These are phyloP conservation scores for Caretta caretta DNA, from an alignment of 2,113 vertebrate species.

Conservation along the genomic window DNA sequence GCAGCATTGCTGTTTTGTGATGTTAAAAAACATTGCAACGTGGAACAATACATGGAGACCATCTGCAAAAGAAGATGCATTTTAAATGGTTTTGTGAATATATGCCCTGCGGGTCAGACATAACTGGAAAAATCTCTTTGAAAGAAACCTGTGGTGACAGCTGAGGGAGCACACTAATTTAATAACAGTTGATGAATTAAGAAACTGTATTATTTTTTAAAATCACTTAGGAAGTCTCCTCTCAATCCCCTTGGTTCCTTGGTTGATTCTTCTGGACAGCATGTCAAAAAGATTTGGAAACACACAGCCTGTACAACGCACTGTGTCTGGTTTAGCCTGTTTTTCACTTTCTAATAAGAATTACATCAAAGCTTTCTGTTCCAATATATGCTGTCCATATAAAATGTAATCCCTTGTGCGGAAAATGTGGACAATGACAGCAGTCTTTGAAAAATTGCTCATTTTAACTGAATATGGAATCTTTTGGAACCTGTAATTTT, in stretches of 20 bases:
- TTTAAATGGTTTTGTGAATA: conserved; percentile 59
- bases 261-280: conserved; percentile 71
- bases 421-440: conserved; percentile 3
- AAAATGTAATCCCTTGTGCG: background rate
- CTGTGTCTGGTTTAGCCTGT: conserved; percentile 29
- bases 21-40: background rate
- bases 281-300: conserved; percentile 76
- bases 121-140: conserved; percentile 34
- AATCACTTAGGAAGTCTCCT: conserved; percentile 66
- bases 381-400: background rate
- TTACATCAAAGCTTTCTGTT: conserved; percentile 55
- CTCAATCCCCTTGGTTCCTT: conserved; percentile 48
- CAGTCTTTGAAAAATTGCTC: background rate
- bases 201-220: conserved; percentile 65
- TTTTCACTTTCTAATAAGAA: conserved; percentile 48
- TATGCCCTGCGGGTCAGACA: conserved; percentile 2
- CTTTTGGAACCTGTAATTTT: background rate
- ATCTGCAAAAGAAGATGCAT: conserved; percentile 25
- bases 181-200: conserved; percentile 70
- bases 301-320: conserved; percentile 22
- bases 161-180: conserved; percentile 63
- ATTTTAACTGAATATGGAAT: background rate
- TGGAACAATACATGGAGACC: conserved; percentile 34
- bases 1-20: background rate
- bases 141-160: conserved; percentile 46